Percentiles rank a stretch among this genome's conserved stretches.
These are phyloP conservation scores for Drosophila koepferae DNA, from an alignment of 2,888 invertebrate genomes.

Conservation along the genomic window DNA sequence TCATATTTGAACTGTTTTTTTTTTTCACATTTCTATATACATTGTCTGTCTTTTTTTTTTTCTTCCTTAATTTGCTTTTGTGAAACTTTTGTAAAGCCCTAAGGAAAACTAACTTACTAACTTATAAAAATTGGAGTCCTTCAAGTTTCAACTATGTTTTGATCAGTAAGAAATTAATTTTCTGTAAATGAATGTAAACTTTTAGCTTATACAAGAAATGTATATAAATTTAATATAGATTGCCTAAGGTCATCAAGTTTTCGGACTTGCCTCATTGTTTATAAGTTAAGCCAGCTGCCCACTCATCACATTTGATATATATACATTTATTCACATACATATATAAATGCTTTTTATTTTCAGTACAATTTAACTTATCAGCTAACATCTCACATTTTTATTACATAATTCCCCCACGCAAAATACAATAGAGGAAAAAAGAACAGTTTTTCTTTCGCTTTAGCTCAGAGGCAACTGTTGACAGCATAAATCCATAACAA, in stretches of 20 bases:
- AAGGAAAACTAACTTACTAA: not conserved
- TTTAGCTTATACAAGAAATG: too few species aligned
- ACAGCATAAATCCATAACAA: not conserved
- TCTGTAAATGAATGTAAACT: not conserved
- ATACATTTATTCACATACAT: not conserved
- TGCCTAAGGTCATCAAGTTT: not conserved
- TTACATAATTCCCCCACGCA: not conserved
- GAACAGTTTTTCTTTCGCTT: not conserved
- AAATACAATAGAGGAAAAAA: not conserved
- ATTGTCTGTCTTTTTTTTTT: not conserved
- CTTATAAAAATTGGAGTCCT: not conserved
- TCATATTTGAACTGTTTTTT: not conserved
- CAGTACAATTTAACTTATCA: not conserved
- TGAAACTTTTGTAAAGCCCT: not conserved
- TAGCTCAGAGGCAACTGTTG: not conserved
- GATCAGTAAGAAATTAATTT: not conserved
- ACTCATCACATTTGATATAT: not conserved
- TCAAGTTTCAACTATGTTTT: not conserved
- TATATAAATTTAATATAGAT: not conserved
- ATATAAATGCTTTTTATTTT: not conserved
- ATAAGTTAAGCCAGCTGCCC: not conserved
- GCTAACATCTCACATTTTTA: not conserved
- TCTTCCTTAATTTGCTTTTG: not conserved
- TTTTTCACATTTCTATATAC: not conserved
- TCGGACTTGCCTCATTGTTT: not conserved